Base-by-base conservation (phyloP, 2,113 vertebrate genomes). In the Illadopsis cleaveri region DNA sequence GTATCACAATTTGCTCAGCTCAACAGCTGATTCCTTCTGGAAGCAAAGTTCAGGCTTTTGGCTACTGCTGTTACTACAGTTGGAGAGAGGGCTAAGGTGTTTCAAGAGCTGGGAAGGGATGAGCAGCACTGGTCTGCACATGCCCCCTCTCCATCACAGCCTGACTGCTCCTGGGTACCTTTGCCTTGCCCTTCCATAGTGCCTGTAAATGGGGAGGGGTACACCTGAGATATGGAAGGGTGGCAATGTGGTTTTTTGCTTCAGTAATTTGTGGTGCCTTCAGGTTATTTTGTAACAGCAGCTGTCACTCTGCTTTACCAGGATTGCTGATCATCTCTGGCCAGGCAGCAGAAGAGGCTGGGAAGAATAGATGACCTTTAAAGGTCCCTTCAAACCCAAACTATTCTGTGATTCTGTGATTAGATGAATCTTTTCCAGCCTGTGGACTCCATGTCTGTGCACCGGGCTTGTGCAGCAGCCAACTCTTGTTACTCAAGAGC, bases 21-120 rank as follows among this genome's bases (percentile, higher is more conserved):
- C 64, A 96, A 95, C 91, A 93, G 85, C 90, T 96, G 93, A 96
- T 91, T 91, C 84, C 60, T 90, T 81, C 66, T 87, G 82, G 78
- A 94, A 96, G 68, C 42, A 78, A 73, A 94, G 76, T 78, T 91
- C 85, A 40, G 18, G 53, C 85, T 90, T 78, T 86, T 64, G 79
- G 76, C 90, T 92, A 42, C 72, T 71, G 69, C 68, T 1, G 2
- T 27, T 70, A 48, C 85, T 92, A 47, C 54, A 40, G 53, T 65
- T 82, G 51, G 23, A 82, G 58, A 80, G 66, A 47, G 19, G 50
- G 73, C 54, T 62, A 58, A 15, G 0, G 14, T 24, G 56, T 54
- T 62, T 61, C 12, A 35, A 42, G 79, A 27, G 47, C 51, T 66
- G 54, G 35, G 71, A 75, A 53, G 51, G 2, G 8, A 78, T 28